Evolutionary conservation across 2,888 invertebrate species (phyloP).

Genomic region (Nephrotoma appendiculata): DNA sequence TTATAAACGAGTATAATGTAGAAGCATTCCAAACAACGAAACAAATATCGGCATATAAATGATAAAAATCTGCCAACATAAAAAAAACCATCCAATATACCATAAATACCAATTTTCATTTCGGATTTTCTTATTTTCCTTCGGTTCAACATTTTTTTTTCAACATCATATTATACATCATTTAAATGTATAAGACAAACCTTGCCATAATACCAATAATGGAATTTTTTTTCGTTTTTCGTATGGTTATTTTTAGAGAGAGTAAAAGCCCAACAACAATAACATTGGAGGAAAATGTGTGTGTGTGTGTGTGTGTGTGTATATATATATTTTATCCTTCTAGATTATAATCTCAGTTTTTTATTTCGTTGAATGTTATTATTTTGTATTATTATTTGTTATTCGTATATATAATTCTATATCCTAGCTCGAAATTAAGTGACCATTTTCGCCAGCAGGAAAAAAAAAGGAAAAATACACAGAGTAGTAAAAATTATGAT

Average conservation of each 20-base stretch:
- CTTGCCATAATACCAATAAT: slow-evolving; percentile 12
- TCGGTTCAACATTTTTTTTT: neutral
- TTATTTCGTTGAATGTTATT: neutral
- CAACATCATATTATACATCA: slow-evolving; percentile 9
- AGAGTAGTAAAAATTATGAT: neutral
- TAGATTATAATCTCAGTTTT: slow-evolving; percentile 3
- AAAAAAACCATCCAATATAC: slow-evolving; percentile 9
- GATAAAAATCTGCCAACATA: neutral
- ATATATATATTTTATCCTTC: neutral
- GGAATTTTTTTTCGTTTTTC: neutral
- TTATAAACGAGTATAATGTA: neutral
- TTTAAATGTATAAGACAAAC: slow-evolving; percentile 15
- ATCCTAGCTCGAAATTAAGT: neutral
- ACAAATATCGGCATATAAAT: neutral
- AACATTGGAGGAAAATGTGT: neutral
- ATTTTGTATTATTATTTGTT: neutral
- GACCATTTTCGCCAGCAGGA: neutral
- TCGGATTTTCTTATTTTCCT: slow-evolving; percentile 1
- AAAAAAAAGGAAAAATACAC: neutral
- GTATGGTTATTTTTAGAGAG: neutral
- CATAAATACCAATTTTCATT: slow-evolving; percentile 11
- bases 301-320: neutral
- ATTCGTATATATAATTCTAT: neutral
- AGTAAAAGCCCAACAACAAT: neutral
- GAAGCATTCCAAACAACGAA: neutral